phyloP scores from a whole-genome alignment of 2,113 vertebrate genomes.

The Tragelaphus strepsiceros region DNA sequence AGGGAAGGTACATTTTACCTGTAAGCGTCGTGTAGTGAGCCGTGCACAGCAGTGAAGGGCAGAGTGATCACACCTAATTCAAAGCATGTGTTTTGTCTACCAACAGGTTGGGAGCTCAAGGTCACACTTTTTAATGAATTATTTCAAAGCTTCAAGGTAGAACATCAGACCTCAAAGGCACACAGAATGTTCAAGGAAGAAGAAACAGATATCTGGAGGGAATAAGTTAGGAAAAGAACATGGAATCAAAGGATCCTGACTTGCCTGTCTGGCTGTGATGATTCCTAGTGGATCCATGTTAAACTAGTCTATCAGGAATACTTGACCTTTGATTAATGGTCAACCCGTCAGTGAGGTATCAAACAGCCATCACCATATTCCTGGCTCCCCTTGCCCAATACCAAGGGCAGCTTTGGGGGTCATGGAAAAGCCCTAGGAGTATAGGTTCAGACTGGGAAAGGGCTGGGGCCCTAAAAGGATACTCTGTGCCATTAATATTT shows the following conservation, averaged over 20 bases:
- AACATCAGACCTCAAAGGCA: background rate
- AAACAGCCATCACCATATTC: background rate
- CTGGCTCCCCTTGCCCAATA: background rate
- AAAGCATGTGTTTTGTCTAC: background rate
- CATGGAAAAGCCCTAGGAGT: background rate
- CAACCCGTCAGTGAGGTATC: background rate
- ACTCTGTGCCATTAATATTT: background rate
- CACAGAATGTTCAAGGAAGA: background rate
- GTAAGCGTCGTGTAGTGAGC: accelerated
- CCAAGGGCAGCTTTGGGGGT: background rate
- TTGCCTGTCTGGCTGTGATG: background rate
- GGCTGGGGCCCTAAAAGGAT: background rate
- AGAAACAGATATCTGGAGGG: background rate
- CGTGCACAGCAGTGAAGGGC: too few species aligned
- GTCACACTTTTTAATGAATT: background rate
- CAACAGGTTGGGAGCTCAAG: background rate
- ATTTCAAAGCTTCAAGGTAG: background rate
- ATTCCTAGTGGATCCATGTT: background rate
- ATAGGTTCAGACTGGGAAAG: background rate
- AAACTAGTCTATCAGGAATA: background rate
- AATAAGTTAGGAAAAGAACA: background rate
- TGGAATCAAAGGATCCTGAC: background rate
- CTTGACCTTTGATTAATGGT: background rate
- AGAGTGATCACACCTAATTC: background rate
- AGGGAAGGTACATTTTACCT: background rate